Evolutionary conservation across 2,888 invertebrate species (phyloP).

Genomic region (Ennomos quercinarius): DNA sequence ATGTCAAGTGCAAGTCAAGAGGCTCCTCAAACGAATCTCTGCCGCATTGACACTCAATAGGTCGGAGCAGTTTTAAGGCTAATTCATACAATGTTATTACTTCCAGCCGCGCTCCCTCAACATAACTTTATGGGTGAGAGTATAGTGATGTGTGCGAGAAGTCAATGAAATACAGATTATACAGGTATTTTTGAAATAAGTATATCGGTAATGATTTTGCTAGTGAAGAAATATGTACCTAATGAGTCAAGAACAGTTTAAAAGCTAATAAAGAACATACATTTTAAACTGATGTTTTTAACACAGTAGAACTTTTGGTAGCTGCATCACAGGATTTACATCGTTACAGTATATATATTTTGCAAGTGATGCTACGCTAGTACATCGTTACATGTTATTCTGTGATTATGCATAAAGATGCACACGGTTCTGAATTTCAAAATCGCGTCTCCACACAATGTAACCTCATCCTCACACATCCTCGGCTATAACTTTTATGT

Average conservation of each 20-base stretch:
- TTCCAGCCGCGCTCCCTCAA: conserved; percentile 41
- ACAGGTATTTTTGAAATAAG: neutral
- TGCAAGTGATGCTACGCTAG: no score
- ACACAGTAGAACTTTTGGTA: no score
- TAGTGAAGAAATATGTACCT: no score
- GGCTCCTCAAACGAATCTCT: conserved; percentile 40
- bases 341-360: no score
- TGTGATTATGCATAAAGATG: neutral
- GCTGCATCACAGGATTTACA: no score
- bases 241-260: no score
- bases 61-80: conserved; percentile 50
- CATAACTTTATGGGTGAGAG: conserved; percentile 22
- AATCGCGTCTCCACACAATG: conserved; percentile 12
- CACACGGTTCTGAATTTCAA: neutral
- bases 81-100: conserved; percentile 56
- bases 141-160: conserved; percentile 5
- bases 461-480: conserved; percentile 5
- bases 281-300: no score
- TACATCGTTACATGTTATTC: no score
- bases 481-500: conserved; percentile 30
- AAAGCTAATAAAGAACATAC: no score
- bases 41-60: conserved; percentile 46
- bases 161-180: conserved; percentile 1
- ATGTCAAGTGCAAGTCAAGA: conserved; percentile 20
- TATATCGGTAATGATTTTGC: no score